Conservation (phyloP, 2,113 vertebrate species). For the Taurulus bubalis region DNA sequence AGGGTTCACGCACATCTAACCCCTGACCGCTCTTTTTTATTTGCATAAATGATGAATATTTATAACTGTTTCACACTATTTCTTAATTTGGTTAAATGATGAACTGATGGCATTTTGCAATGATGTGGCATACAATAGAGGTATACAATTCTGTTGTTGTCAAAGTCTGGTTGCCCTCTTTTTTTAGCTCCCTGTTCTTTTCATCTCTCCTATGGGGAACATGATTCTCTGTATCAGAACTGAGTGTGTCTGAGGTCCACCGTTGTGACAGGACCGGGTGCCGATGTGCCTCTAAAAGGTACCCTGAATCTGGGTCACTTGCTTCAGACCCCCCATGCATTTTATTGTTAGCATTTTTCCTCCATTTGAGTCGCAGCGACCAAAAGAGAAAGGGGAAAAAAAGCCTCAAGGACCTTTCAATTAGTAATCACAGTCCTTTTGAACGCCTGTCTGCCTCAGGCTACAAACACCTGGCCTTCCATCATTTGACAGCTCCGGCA, state of each 20-base stretch:
- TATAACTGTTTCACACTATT: no score
- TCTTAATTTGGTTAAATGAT: not conserved
- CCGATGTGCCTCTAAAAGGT: not conserved
- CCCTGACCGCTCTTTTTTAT: not conserved
- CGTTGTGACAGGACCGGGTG: constrained; percentile 8
- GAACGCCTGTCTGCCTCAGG: constrained; percentile 29
- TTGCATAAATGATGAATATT: constrained; percentile 35
- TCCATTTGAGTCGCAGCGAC: constrained; percentile 22
- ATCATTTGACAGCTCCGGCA: constrained; percentile 44
- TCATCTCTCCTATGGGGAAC: constrained; percentile 19
- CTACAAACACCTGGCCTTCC: constrained; percentile 59
- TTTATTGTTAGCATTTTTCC: constrained; percentile 32
- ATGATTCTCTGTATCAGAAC: constrained; percentile 27
- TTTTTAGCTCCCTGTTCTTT: not conserved
- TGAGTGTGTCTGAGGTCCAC: constrained; percentile 42
- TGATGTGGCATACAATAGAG: no score
- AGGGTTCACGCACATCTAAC: not conserved
- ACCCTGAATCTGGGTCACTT: constrained; percentile 29
- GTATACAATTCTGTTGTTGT: no score
- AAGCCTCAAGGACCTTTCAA: constrained; percentile 44
- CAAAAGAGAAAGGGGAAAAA: constrained; percentile 8
- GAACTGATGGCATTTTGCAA: not conserved
- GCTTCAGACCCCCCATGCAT: not conserved
- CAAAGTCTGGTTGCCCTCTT: no score
- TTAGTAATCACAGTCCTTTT: constrained; percentile 49